A percentile compares a stretch with the other conserved stretches of the same genome.
Conservation (phyloP, 2,888 invertebrate species). For the Cheilosia grossa region DNA sequence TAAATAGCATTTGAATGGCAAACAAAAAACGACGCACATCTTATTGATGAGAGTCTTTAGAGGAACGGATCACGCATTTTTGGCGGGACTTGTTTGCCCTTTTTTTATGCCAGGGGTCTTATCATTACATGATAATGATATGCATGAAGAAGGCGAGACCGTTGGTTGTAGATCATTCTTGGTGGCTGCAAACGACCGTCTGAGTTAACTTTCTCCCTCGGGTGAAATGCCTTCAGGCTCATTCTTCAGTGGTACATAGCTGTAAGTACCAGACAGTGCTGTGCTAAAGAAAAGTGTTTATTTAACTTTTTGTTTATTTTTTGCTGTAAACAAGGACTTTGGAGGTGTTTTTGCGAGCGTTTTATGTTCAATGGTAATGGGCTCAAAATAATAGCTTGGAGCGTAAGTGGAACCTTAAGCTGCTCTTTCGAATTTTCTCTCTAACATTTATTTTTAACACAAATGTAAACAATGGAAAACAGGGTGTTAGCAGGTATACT, state of each 20-base stretch:
- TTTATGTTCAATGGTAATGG: conserved; percentile 19
- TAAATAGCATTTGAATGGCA: background rate
- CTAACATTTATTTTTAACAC: too few relatives aligned
- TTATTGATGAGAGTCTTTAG: conserved; percentile 8
- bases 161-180: background rate
- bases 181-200: background rate
- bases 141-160: conserved; percentile 12
- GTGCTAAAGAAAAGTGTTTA: too few relatives aligned
- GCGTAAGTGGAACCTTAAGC: conserved; percentile 11
- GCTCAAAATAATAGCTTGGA: conserved; percentile 14
- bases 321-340: background rate
- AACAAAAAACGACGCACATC: background rate
- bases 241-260: background rate
- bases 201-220: background rate
- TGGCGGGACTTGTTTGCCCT: background rate
- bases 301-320: too few relatives aligned
- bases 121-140: conserved; percentile 19
- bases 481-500: too few relatives aligned
- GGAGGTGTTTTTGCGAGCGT: background rate
- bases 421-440: background rate
- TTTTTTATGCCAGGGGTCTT: background rate
- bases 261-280: too few relatives aligned
- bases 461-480: too few relatives aligned
- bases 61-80: background rate
- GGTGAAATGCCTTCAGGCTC: background rate